Evolutionary conservation across 2,113 vertebrate genomes (phyloP).

Genomic region (Gopherus flavomarginatus): DNA sequence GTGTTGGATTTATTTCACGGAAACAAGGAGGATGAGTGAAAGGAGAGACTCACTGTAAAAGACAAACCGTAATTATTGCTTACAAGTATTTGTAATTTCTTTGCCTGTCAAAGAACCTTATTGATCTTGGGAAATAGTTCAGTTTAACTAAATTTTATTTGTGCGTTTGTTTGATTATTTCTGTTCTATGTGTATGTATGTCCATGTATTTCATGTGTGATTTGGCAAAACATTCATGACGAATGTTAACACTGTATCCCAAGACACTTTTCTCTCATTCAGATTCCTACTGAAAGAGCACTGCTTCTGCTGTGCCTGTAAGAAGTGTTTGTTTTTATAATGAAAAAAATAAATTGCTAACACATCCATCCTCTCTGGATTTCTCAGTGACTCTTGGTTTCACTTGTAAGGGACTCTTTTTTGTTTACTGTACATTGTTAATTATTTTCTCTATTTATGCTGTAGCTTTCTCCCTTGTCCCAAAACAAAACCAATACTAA

Average conservation of each 20-base stretch:
- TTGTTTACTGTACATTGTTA: neutral
- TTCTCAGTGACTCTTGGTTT: neutral
- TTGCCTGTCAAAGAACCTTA: neutral
- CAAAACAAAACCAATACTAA: neutral
- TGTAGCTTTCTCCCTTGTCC: no score
- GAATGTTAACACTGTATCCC: neutral
- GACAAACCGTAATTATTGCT: neutral
- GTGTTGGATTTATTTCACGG: conserved; percentile 10
- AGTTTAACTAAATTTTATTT: neutral
- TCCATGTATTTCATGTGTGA: neutral
- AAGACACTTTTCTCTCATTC: neutral
- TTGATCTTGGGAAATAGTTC: conserved; percentile 29
- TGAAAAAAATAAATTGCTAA: neutral
- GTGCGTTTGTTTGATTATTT: neutral
- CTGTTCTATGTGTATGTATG: neutral
- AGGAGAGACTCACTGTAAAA: conserved; percentile 20
- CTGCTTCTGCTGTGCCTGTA: neutral
- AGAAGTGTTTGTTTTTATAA: neutral
- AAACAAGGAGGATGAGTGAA: neutral
- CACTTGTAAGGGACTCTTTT: neutral
- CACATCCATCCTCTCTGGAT: neutral
- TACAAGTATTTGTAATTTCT: neutral
- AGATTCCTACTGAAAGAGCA: neutral
- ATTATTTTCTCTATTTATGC: neutral
- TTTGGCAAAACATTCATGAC: fast-evolving